phyloP scores from a whole-genome alignment of 2,113 vertebrate genomes.

The Takifugu flavidus region DNA sequence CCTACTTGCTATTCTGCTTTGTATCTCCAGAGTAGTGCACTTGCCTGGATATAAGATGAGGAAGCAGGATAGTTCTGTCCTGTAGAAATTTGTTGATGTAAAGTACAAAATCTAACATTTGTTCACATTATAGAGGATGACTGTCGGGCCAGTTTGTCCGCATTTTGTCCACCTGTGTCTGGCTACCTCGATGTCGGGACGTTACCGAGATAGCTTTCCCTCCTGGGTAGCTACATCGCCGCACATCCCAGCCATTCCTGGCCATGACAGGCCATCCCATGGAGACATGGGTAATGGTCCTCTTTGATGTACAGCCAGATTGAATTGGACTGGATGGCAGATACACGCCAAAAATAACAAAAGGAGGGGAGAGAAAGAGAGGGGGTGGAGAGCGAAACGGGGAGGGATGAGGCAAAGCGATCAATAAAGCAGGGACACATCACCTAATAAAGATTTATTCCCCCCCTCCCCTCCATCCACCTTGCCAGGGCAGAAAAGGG shows the following conservation, averaged over 20 bases:
- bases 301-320: constrained; percentile 71
- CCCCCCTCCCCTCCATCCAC: constrained; percentile 48
- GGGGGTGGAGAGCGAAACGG: constrained; percentile 38
- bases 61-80: too few species aligned
- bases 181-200: constrained; percentile 29
- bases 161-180: constrained; percentile 18
- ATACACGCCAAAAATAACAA: constrained; percentile 76
- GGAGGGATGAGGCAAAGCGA: constrained; percentile 62
- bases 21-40: too few species aligned
- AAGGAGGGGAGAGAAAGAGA: constrained; percentile 56
- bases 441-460: constrained; percentile 78
- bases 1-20: too few species aligned
- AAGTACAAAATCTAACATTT: not conserved
- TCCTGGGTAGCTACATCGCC: constrained; percentile 62
- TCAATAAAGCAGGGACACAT: constrained; percentile 77
- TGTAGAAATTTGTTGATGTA: too few species aligned
- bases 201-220: constrained; percentile 53
- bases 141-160: constrained; percentile 2
- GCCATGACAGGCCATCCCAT: constrained; percentile 63
- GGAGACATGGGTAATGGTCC: constrained; percentile 71
- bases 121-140: constrained; percentile 16
- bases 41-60: too few species aligned
- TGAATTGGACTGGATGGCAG: constrained; percentile 73
- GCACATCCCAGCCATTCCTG: constrained; percentile 49
- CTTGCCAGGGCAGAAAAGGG: constrained; percentile 55